A percentile compares a stretch with the other conserved stretches of the same genome.
These are phyloP conservation scores for Calyptommatus sinebrachiatus DNA, from an alignment of 2,113 vertebrate species.

Conservation along the genomic window DNA sequence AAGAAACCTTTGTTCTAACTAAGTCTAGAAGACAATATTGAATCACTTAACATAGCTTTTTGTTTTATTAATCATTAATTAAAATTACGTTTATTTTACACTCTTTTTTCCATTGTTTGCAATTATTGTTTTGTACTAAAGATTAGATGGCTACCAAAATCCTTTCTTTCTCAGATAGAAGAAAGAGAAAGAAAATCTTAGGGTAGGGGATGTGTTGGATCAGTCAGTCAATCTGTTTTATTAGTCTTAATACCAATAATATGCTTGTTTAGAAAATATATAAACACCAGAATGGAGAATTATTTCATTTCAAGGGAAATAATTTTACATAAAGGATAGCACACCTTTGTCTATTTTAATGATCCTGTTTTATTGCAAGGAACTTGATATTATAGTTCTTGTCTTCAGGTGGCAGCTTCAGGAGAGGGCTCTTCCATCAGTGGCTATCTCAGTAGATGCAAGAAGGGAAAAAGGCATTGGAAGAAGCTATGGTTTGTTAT, in stretches of 20 bases:
- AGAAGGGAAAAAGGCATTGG: conserved; percentile 92
- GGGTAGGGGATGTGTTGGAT: no score
- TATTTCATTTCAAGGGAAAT: background rate
- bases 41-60: no score
- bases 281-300: background rate
- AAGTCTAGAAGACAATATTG: no score
- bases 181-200: no score
- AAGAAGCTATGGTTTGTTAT: conserved; percentile 97
- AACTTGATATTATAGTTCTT: conserved; percentile 37
- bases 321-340: no score
- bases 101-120: no score
- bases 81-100: no score
- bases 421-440: conserved; percentile 88
- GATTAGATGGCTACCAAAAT: no score
- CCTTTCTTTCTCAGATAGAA: no score
- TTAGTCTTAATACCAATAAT: background rate
- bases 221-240: background rate
- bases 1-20: no score
- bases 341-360: background rate
- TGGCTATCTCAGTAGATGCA: conserved; percentile 86
- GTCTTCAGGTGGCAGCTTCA: conserved; percentile 80
- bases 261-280: background rate
- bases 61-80: no score
- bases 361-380: background rate
- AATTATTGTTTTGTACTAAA: no score